Conservation (phyloP, 2,113 vertebrate genomes). For the Pteronura brasiliensis region DNA sequence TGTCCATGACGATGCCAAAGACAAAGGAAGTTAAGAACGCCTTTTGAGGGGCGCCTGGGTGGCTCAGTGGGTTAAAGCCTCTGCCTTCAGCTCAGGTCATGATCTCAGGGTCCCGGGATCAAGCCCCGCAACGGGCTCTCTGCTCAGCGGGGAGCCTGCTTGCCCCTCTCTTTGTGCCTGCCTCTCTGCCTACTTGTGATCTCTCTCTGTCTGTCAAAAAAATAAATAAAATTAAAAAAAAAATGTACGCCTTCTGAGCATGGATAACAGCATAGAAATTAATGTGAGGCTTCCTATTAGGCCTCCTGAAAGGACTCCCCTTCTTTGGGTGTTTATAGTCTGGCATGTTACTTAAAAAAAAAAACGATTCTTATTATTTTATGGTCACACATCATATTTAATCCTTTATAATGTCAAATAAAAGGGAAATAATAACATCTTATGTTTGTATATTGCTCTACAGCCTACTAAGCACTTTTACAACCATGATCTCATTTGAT, state of each 20-base stretch:
- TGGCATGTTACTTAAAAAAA: background rate
- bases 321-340: slow-evolving; percentile 32
- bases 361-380: background rate
- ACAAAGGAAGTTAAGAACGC: background rate
- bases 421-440: slow-evolving; percentile 69
- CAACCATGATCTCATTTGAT: slow-evolving; percentile 51
- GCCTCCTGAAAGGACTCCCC: background rate
- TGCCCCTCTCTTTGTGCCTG: no score
- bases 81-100: no score
- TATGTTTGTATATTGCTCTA: slow-evolving; percentile 43
- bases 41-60: background rate
- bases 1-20: background rate
- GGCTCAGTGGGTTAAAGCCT: no score
- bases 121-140: no score
- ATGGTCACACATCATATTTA: slow-evolving; percentile 10
- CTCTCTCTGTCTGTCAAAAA: no score
- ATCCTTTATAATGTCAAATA: slow-evolving; percentile 56
- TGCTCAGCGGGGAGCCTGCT: no score
- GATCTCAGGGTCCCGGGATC: no score
- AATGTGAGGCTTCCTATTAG: background rate
- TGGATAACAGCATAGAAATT: background rate
- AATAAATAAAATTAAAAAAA: no score
- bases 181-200: no score
- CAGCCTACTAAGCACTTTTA: slow-evolving; percentile 52
- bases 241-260: background rate